phyloP scores from a whole-genome alignment of 1,140 invertebrate genomes.

The Megathymus violae region DNA sequence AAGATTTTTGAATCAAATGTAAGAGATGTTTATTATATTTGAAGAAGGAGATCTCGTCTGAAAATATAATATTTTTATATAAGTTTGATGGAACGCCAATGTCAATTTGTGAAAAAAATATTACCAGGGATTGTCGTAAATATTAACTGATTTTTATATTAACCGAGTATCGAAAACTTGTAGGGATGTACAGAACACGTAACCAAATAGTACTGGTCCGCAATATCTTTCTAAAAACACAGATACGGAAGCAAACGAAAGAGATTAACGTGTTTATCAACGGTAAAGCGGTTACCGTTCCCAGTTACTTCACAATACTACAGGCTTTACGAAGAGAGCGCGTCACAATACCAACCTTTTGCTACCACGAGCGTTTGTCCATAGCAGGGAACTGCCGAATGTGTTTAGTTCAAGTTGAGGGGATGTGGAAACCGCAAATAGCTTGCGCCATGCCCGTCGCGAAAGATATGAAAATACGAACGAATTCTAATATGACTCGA shows the following conservation, averaged over 20 bases:
- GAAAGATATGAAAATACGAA: conserved; percentile 90
- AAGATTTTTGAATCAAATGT: too few relatives aligned
- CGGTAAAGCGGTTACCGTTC: conserved; percentile 59
- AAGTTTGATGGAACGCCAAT: too few relatives aligned
- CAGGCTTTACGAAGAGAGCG: conserved; percentile 60
- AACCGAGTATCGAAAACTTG: neutral
- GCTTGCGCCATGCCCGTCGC: conserved; percentile 91
- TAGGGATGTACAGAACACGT: conserved; percentile 33
- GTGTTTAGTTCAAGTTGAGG: conserved; percentile 92
- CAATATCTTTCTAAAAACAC: conserved; percentile 29
- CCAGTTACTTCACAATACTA: conserved; percentile 62
- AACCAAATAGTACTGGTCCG: conserved; percentile 37
- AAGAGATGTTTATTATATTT: too few relatives aligned
- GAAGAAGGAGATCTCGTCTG: too few relatives aligned
- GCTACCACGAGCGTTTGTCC: conserved; percentile 88
- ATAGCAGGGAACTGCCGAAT: conserved; percentile 92
- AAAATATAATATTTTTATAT: too few relatives aligned
- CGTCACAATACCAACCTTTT: conserved; percentile 63
- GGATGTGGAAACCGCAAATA: conserved; percentile 89
- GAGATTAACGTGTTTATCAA: conserved; percentile 63
- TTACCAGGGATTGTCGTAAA: neutral
- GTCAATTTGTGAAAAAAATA: too few relatives aligned
- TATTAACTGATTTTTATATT: neutral
- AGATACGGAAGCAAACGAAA: conserved; percentile 33
- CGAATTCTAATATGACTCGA: conserved; percentile 85